A percentile compares a stretch with the other conserved stretches of the same genome.
Conservation (phyloP, 2,888 invertebrate species). For the Temnothorax unifasciatus region DNA sequence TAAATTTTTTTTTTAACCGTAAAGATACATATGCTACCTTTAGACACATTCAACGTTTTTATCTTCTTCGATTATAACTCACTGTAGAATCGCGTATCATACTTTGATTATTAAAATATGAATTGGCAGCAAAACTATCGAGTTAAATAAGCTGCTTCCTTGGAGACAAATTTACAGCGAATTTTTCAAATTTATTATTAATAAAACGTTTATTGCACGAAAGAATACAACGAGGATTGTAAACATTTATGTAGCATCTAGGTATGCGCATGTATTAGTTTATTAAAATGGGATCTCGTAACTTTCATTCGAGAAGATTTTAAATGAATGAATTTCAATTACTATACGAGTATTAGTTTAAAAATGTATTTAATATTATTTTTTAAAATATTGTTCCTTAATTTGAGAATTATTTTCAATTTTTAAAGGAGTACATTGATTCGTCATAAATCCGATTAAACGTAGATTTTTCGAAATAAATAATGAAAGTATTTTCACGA, state of each 20-base stretch:
- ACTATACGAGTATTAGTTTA: neutral
- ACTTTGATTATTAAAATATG: neutral
- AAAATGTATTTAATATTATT: neutral
- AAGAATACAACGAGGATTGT: neutral
- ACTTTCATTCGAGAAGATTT: neutral
- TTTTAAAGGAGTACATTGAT: neutral
- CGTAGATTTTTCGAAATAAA: neutral
- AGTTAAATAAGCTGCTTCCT: neutral
- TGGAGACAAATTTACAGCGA: neutral
- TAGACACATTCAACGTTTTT: neutral
- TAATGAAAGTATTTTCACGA: conserved; percentile 44
- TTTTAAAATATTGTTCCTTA: neutral
- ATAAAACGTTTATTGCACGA: neutral
- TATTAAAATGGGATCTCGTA: neutral
- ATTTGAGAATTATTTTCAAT: neutral
- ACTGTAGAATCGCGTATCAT: neutral
- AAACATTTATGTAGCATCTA: neutral
- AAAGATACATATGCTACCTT: neutral
- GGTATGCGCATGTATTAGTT: neutral
- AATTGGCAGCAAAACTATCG: neutral
- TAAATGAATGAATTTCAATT: neutral
- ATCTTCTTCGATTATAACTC: neutral
- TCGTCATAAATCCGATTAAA: conserved; percentile 19
- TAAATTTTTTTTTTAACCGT: too few relatives aligned
- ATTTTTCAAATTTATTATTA: neutral